phyloP scores from a whole-genome alignment of 1,140 invertebrate genomes.

The Prorops nasuta region DNA sequence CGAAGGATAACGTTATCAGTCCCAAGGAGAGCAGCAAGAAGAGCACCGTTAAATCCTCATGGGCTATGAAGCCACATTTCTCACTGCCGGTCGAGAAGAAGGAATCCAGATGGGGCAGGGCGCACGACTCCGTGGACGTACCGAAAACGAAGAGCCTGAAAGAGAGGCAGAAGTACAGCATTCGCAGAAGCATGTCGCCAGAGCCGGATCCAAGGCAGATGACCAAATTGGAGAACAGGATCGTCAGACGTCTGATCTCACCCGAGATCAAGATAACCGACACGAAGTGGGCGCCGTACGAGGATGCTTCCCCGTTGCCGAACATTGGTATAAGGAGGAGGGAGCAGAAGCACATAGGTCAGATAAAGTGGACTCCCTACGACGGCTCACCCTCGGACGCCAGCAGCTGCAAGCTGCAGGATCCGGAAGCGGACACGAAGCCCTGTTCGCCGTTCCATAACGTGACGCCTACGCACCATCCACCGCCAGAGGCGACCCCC shows the following conservation, averaged over 20 bases:
- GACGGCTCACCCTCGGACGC: conserved; percentile 34
- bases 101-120: conserved; percentile 30
- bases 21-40: conserved; percentile 31
- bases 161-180: conserved; percentile 49
- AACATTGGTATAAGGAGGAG: conserved; percentile 45
- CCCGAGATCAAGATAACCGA: conserved; percentile 44
- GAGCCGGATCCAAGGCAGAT: conserved; percentile 49
- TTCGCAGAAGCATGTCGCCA: conserved; percentile 50
- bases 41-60: conserved; percentile 39
- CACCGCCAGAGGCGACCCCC: conserved; percentile 32
- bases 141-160: conserved; percentile 49
- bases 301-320: conserved; percentile 50
- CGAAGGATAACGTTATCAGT: conserved; percentile 37
- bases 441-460: conserved; percentile 34
- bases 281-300: conserved; percentile 50
- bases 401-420: conserved; percentile 21
- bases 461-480: conserved; percentile 47
- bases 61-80: conserved; percentile 49
- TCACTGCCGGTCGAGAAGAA: conserved; percentile 46
- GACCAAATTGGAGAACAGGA: conserved; percentile 37
- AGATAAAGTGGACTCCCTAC: conserved; percentile 50
- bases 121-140: conserved; percentile 26
- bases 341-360: conserved; percentile 44
- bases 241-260: conserved; percentile 45
- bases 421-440: conserved; percentile 21